These are phyloP conservation scores for Lepidurus apus DNA, from an alignment of 1,140 invertebrate genomes.

Conservation along the genomic window DNA sequence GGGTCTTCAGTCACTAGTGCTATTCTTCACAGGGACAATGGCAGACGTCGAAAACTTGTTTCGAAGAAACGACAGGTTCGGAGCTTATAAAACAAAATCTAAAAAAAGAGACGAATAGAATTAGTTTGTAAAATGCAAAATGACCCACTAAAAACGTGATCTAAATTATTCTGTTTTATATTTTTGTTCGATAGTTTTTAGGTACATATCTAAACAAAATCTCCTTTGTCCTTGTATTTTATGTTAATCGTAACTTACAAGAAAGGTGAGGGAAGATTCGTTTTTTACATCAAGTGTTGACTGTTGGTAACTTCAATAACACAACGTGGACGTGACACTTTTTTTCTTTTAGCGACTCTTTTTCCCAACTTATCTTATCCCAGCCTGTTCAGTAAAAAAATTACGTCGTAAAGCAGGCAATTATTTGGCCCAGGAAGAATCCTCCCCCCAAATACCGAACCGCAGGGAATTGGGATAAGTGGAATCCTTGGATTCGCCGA, in stretches of 20 bases:
- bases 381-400: background rate
- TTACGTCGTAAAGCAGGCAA: constrained; percentile 1
- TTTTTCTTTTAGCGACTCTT: background rate
- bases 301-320: background rate
- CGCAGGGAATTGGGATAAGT: background rate
- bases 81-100: background rate
- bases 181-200: background rate
- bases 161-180: background rate
- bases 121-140: background rate
- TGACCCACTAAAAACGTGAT: background rate
- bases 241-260: too few relatives aligned
- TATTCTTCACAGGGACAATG: background rate
- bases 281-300: background rate
- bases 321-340: background rate
- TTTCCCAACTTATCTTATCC: background rate
- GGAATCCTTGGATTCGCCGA: too few relatives aligned
- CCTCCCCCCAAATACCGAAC: background rate
- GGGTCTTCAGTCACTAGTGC: background rate
- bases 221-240: too few relatives aligned
- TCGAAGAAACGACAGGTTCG: background rate
- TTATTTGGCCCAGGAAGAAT: background rate
- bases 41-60: background rate
- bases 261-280: background rate
- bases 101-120: background rate
- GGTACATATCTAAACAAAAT: background rate